A percentile compares a stretch with the other conserved stretches of the same genome.
Evolutionary conservation across 2,113 vertebrate species (phyloP).

Genomic region (Thunnus maccoyii): DNA sequence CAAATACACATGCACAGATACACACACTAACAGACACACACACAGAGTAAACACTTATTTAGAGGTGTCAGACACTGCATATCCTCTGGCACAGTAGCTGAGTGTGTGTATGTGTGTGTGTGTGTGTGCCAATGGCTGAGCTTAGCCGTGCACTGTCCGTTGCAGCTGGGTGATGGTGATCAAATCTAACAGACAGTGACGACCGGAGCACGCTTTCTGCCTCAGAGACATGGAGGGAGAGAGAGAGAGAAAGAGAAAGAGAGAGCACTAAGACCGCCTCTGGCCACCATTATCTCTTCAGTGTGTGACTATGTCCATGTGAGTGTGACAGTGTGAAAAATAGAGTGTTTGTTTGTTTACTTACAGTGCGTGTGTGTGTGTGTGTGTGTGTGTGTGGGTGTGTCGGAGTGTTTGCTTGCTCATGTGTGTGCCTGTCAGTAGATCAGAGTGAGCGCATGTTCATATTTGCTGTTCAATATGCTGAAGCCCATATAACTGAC

Average conservation of each 20-base stretch:
- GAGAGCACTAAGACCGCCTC: conserved; percentile 73
- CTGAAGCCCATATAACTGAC: conserved; percentile 73
- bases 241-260: conserved; percentile 27
- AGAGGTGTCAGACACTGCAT: conserved; percentile 81
- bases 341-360: conserved; percentile 77
- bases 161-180: conserved; percentile 80
- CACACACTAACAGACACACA: conserved; percentile 43
- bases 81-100: conserved; percentile 74
- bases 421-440: conserved; percentile 69
- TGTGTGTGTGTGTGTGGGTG: conserved; percentile 41
- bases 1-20: conserved; percentile 50
- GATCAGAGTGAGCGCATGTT: conserved; percentile 65
- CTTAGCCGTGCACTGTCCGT: conserved; percentile 72
- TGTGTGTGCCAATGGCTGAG: conserved; percentile 64
- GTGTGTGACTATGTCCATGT: conserved; percentile 79
- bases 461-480: conserved; percentile 77
- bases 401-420: conserved; percentile 48
- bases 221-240: conserved; percentile 58
- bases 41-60: conserved; percentile 80
- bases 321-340: conserved; percentile 82
- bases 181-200: conserved; percentile 81
- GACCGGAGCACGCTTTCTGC: conserved; percentile 75
- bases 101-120: conserved; percentile 38
- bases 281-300: conserved; percentile 85
- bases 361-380: conserved; percentile 49